phyloP scores from a whole-genome alignment of 2,888 invertebrate genomes.

The Hermaeophaga mercurialis region DNA sequence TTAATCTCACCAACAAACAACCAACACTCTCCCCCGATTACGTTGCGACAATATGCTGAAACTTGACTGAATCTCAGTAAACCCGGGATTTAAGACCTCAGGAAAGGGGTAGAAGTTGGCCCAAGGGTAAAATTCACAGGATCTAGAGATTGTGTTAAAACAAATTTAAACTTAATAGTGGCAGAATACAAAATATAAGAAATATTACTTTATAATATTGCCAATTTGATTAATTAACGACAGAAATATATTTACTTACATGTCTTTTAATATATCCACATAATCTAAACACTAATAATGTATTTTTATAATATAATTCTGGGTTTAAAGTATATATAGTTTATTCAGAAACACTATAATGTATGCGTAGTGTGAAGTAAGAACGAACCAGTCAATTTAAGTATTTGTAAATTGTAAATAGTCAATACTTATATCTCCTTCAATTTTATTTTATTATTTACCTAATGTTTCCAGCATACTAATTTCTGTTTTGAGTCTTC shows the following conservation, averaged over 20 bases:
- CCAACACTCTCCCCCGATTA: conserved; percentile 28
- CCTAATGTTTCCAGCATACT: background rate
- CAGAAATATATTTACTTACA: too few relatives aligned
- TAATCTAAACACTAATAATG: background rate
- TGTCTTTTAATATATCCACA: too few relatives aligned
- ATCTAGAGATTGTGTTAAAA: background rate
- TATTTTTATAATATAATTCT: background rate
- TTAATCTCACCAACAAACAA: conserved; percentile 35
- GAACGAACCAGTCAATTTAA: background rate
- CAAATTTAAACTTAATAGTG: too few relatives aligned
- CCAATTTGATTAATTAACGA: too few relatives aligned
- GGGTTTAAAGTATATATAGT: background rate
- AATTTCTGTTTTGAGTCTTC: too few relatives aligned
- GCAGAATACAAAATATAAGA: too few relatives aligned
- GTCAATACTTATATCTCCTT: background rate
- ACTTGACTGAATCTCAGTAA: conserved; percentile 31
- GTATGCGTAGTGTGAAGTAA: background rate
- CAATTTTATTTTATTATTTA: background rate
- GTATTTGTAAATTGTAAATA: background rate
- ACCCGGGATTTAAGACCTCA: conserved; percentile 25
- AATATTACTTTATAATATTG: too few relatives aligned
- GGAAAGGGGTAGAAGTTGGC: conserved; percentile 23
- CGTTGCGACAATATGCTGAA: conserved; percentile 32
- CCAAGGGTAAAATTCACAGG: conserved; percentile 6
- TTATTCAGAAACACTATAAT: background rate